These are phyloP conservation scores for Ischnura elegans DNA, from an alignment of 2,888 invertebrate species.

Conservation along the genomic window DNA sequence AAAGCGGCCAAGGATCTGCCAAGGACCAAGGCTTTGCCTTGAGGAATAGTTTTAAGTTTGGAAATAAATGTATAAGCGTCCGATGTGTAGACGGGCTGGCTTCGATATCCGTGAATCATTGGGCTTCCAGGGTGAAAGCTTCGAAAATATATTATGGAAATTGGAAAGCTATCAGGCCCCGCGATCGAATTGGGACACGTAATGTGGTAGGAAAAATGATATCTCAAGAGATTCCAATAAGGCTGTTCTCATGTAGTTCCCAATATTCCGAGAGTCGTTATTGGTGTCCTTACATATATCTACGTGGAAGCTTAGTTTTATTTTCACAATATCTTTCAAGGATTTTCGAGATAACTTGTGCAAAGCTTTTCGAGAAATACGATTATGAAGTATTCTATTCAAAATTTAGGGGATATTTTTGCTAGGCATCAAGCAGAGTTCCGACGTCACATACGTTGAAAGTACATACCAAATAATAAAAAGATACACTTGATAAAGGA, in stretches of 20 bases:
- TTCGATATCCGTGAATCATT: neutral
- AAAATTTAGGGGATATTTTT: no score
- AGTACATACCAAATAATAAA: no score
- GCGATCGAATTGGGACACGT: conserved; percentile 1
- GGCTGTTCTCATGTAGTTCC: neutral
- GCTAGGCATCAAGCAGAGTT: no score
- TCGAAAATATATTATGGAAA: conserved; percentile 11
- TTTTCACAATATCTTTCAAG: no score
- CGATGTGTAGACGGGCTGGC: neutral
- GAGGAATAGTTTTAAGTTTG: neutral
- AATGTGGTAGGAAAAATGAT: neutral
- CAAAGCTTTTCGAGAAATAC: no score
- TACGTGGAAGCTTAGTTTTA: no score
- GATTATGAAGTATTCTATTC: no score
- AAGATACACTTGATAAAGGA: no score
- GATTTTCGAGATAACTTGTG: no score
- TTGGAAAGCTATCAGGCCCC: neutral
- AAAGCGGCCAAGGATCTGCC: neutral
- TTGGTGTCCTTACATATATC: no score
- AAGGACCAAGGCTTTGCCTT: neutral
- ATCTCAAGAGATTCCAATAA: neutral
- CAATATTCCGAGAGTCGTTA: neutral
- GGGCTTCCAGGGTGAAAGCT: neutral
- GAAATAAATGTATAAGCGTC: neutral
- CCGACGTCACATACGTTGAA: no score